A percentile compares a stretch with the other conserved stretches of the same genome.
Evolutionary conservation across 2,888 invertebrate genomes (phyloP).

Genomic region (Dryomyza anilis): DNA sequence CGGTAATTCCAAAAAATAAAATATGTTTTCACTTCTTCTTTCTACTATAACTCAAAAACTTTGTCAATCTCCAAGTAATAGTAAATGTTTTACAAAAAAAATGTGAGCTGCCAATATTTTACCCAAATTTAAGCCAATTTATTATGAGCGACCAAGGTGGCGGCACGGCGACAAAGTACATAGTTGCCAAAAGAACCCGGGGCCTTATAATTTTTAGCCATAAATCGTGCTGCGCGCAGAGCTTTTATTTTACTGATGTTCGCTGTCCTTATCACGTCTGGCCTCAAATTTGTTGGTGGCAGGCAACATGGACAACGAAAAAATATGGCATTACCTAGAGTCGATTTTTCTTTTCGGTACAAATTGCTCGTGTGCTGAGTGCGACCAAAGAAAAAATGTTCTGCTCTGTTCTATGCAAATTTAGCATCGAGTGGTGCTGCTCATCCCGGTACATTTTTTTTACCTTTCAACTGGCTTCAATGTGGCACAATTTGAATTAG

Average conservation of each 20-base stretch:
- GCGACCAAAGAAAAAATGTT: conserved; percentile 3
- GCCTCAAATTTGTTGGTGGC: conserved; percentile 4
- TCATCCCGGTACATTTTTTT: too few species aligned
- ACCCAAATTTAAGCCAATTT: background rate
- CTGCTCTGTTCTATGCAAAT: conserved; percentile 10
- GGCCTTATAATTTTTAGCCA: conserved; percentile 3
- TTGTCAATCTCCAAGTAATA: too few species aligned
- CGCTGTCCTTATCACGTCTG: conserved; percentile 12
- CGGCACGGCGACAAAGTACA: background rate
- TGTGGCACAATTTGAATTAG: too few species aligned
- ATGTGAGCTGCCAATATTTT: too few species aligned
- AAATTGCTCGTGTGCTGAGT: conserved; percentile 17
- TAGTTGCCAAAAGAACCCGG: too few species aligned
- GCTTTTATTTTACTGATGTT: background rate
- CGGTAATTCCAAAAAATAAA: too few species aligned
- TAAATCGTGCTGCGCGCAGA: background rate
- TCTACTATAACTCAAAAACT: too few species aligned
- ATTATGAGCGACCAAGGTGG: too few species aligned
- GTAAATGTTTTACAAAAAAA: too few species aligned
- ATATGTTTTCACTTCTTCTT: too few species aligned
- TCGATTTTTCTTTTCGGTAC: conserved; percentile 10
- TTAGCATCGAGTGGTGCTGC: too few species aligned
- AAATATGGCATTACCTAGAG: background rate
- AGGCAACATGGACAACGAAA: background rate
- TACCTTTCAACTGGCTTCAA: too few species aligned